Evolutionary conservation across 2,113 vertebrate genomes (phyloP).

Genomic region (Canis aureus): DNA sequence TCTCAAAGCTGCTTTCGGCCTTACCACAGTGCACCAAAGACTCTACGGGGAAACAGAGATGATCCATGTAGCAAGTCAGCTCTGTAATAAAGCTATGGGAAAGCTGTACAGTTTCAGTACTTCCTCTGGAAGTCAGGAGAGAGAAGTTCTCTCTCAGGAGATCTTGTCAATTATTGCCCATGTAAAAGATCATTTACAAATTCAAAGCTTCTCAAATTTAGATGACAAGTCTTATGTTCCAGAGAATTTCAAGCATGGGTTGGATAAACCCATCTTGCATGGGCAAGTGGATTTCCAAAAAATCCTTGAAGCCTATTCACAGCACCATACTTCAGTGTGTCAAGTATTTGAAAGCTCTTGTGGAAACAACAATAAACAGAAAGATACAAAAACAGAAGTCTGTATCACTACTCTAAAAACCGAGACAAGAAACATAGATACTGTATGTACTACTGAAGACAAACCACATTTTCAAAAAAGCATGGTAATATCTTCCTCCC

Average conservation of each 20-base stretch:
- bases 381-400: constrained; percentile 63
- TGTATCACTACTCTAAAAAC: constrained; percentile 94
- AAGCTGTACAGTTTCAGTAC: constrained; percentile 88
- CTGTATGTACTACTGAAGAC: constrained; percentile 78
- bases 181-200: constrained; percentile 87
- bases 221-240: constrained; percentile 93
- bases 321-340: constrained; percentile 92
- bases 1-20: constrained; percentile 93
- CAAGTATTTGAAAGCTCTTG: constrained; percentile 86
- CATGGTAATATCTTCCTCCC: neutral
- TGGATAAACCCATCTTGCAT: constrained; percentile 79
- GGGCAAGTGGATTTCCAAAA: constrained; percentile 86
- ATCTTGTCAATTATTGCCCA: constrained; percentile 89
- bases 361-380: neutral
- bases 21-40: constrained; percentile 88
- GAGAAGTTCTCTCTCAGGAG: constrained; percentile 85
- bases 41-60: constrained; percentile 81
- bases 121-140: constrained; percentile 74
- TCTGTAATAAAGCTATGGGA: constrained; percentile 90
- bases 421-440: constrained; percentile 84
- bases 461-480: neutral
- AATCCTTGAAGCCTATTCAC: constrained; percentile 88
- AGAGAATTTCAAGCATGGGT: constrained; percentile 86
- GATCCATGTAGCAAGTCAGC: constrained; percentile 47
- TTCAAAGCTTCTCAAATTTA: constrained; percentile 88